Evolutionary conservation across 2,888 invertebrate genomes (phyloP).

Genomic region (Drosophila borealis): DNA sequence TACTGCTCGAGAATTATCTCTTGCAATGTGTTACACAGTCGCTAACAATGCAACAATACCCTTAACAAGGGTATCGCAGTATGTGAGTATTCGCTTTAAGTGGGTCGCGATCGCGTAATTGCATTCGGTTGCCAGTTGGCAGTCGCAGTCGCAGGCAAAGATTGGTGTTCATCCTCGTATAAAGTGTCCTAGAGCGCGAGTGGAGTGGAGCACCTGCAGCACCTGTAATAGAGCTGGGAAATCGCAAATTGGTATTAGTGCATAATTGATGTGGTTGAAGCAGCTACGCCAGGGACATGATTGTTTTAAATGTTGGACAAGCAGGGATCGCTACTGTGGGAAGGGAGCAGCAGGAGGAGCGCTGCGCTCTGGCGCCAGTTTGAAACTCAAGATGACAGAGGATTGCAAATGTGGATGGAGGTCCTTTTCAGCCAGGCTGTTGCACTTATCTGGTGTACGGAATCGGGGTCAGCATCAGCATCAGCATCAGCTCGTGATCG

Average conservation of each 20-base stretch:
- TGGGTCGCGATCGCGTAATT: too few relatives aligned
- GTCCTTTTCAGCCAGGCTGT: slow-evolving; percentile 30
- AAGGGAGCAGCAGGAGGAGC: neutral
- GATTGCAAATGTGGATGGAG: slow-evolving; percentile 22
- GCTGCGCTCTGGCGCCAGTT: slow-evolving; percentile 38
- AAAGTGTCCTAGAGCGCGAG: slow-evolving; percentile 9
- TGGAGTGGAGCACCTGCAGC: slow-evolving; percentile 1
- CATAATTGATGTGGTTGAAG: slow-evolving; percentile 19
- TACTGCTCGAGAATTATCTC: too few relatives aligned
- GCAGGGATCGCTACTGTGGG: slow-evolving; percentile 5
- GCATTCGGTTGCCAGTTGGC: too few relatives aligned
- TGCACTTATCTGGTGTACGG: slow-evolving; percentile 42
- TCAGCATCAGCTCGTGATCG: slow-evolving; percentile 45
- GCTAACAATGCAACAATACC: too few relatives aligned
- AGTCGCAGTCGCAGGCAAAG: neutral
- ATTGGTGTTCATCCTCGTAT: slow-evolving; percentile 8
- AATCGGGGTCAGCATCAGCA: slow-evolving; percentile 42
- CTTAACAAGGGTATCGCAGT: too few relatives aligned
- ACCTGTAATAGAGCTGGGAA: slow-evolving; percentile 19
- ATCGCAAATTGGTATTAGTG: slow-evolving; percentile 20
- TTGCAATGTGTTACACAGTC: too few relatives aligned
- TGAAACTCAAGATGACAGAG: slow-evolving; percentile 41
- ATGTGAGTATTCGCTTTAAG: too few relatives aligned
- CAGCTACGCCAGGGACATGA: neutral
- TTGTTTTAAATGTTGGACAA: neutral